Conservation (phyloP, 2,113 vertebrate genomes). For the Nothocercus julius region DNA sequence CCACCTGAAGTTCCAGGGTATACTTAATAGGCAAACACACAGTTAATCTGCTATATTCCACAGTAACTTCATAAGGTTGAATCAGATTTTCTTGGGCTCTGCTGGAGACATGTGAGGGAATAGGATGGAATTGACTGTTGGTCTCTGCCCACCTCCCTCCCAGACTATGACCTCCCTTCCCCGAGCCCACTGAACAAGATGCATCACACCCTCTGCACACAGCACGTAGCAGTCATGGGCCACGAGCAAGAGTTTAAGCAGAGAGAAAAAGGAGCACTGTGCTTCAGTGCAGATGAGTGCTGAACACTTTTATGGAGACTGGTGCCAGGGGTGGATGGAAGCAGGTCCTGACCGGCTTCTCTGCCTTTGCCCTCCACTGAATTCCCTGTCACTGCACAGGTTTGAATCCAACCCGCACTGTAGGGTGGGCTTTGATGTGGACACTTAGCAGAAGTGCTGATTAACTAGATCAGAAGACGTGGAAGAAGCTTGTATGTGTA, state of each 20-base stretch:
- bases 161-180: neutral
- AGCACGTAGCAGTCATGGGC: accelerated
- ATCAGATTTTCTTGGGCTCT: neutral
- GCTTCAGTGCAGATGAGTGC: neutral
- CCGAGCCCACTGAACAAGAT: neutral
- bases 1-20: neutral
- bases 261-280: neutral
- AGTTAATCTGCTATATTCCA: neutral
- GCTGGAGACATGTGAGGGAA: neutral
- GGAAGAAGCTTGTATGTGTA: neutral
- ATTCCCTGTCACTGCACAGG: neutral
- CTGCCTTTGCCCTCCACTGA: neutral
- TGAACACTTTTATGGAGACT: neutral
- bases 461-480: neutral
- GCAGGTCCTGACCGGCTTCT: accelerated
- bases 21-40: neutral
- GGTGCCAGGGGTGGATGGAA: neutral
- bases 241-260: neutral
- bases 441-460: neutral
- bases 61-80: neutral
- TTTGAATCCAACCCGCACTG: neutral
- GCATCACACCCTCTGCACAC: neutral
- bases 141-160: neutral
- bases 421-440: neutral
- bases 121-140: neutral